Percentiles rank a stretch among this genome's conserved stretches.
Conservation (phyloP, 2,888 invertebrate genomes). For the Gisinianus flammeolus region DNA sequence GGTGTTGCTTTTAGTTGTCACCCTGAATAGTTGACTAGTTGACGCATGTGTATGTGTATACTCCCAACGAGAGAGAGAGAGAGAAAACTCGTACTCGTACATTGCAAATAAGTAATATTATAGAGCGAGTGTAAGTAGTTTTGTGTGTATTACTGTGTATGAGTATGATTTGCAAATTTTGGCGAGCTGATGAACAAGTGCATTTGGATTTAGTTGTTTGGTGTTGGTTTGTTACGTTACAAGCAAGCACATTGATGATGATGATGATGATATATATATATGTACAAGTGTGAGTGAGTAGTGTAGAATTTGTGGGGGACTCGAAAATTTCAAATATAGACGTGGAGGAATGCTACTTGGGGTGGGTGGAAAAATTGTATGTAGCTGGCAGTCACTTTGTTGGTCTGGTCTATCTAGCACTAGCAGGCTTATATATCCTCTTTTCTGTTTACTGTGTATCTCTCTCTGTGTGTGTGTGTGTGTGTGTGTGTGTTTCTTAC, state of each 20-base stretch:
- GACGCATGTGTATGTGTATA: not conserved
- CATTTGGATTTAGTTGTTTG: too few relatives aligned
- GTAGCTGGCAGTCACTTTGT: too few relatives aligned
- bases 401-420: not conserved
- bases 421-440: too few relatives aligned
- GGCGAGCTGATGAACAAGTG: slow-evolving; percentile 3
- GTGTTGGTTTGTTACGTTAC: too few relatives aligned
- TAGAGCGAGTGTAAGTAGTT: too few relatives aligned
- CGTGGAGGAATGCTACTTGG: slow-evolving; percentile 8
- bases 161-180: slow-evolving; percentile 8
- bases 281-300: not conserved
- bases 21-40: not conserved
- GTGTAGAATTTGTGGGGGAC: not conserved
- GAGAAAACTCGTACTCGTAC: not conserved
- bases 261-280: not conserved
- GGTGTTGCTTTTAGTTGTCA: too few relatives aligned
- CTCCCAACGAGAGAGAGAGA: not conserved
- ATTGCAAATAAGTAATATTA: not conserved
- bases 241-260: not conserved
- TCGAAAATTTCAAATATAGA: slow-evolving; percentile 1
- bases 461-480: not conserved
- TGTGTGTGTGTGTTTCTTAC: too few relatives aligned
- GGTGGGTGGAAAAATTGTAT: slow-evolving; percentile 1
- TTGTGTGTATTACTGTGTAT: not conserved
- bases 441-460: not conserved